Conservation (phyloP, 1,140 invertebrate species). For the Drosophila sp. region DNA sequence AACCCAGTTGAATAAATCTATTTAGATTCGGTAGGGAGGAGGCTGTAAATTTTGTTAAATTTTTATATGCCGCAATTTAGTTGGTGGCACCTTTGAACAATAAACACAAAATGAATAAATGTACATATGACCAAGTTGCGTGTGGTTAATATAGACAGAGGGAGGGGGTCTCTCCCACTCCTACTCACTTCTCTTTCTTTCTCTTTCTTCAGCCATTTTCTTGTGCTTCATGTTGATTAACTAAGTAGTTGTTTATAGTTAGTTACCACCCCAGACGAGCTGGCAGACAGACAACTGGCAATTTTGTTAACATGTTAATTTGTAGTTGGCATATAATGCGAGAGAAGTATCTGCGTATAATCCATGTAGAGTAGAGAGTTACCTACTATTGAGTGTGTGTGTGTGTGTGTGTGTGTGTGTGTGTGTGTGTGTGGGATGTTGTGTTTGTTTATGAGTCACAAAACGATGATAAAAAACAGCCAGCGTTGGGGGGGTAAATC, state of each 20-base stretch:
- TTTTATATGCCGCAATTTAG: slow-evolving; percentile 16
- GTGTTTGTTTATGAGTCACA: slow-evolving; percentile 56
- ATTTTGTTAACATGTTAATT: slow-evolving; percentile 78
- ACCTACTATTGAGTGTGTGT: slow-evolving; percentile 49
- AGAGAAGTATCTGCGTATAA: slow-evolving; percentile 32
- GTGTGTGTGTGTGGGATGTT: slow-evolving; percentile 29
- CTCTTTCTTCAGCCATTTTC: slow-evolving; percentile 8
- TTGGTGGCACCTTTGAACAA: slow-evolving; percentile 54
- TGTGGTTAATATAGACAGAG: slow-evolving; percentile 26
- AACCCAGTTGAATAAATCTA: slow-evolving; percentile 9
- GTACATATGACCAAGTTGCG: slow-evolving; percentile 46
- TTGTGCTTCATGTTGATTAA: slow-evolving; percentile 29
- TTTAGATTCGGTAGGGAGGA: neutral
- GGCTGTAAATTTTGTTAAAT: neutral
- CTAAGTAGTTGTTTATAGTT: slow-evolving; percentile 29
- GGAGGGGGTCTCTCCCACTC: slow-evolving; percentile 15
- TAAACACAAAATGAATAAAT: slow-evolving; percentile 46
- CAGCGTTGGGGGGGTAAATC: slow-evolving; percentile 34
- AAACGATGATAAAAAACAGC: slow-evolving; percentile 21
- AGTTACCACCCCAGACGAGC: slow-evolving; percentile 33
- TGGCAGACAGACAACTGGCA: slow-evolving; percentile 45
- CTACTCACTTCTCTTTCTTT: slow-evolving; percentile 1
- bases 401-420: neutral
- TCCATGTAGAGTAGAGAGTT: slow-evolving; percentile 22
- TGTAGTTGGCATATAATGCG: slow-evolving; percentile 55